Conservation (phyloP, 2,113 vertebrate species). For the Pipra filicauda region DNA sequence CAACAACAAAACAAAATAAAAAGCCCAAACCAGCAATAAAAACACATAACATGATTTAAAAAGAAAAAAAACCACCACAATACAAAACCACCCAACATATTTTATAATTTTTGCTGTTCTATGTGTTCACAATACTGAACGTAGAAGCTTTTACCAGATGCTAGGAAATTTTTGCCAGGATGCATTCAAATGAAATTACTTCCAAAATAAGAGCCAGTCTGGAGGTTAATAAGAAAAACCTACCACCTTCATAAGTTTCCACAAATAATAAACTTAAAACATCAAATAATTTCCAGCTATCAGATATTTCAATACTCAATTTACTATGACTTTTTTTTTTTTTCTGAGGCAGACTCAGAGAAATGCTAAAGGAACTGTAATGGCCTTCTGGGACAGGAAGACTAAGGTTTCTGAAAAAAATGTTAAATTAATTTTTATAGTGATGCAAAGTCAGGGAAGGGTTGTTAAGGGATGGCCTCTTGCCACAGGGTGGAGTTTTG, state of each 20-base stretch:
- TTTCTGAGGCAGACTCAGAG: conserved; percentile 63
- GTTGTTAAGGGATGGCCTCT: conserved; percentile 75
- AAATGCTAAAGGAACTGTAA: conserved; percentile 67
- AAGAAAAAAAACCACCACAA: neutral
- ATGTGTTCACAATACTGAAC: neutral
- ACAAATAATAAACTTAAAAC: conserved; percentile 68
- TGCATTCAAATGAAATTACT: conserved; percentile 19
- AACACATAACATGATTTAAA: neutral
- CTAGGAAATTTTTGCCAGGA: conserved; percentile 50
- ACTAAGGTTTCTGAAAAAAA: conserved; percentile 74
- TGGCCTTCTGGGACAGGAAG: conserved; percentile 75
- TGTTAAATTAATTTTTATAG: conserved; percentile 79
- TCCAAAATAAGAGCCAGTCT: conserved; percentile 52
- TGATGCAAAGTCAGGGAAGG: conserved; percentile 76
- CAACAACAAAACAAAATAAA: neutral
- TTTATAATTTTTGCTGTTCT: neutral
- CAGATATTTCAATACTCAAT: conserved; percentile 61
- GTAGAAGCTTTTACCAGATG: conserved; percentile 53
- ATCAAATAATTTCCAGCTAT: conserved; percentile 58
- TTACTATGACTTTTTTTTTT: neutral
- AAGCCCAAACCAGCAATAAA: neutral
- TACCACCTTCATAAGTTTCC: conserved; percentile 43
- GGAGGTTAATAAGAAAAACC: conserved; percentile 53
- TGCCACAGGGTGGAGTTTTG: conserved; percentile 82
- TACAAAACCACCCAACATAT: neutral